These are phyloP conservation scores for Hypolimnas misippus DNA, from an alignment of 2,888 invertebrate genomes.

Conservation along the genomic window DNA sequence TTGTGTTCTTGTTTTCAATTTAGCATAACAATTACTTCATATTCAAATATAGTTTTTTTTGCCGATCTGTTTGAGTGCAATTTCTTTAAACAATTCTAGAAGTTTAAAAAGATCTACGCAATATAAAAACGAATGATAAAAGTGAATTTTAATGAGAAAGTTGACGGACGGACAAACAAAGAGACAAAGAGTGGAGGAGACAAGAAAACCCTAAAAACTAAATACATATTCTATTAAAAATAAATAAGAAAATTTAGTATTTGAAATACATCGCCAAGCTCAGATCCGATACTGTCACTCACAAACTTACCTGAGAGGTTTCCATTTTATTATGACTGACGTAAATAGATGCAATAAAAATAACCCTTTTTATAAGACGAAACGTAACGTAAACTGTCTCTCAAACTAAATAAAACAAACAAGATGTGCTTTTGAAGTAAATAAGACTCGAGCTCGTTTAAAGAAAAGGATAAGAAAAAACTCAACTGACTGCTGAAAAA, in stretches of 20 bases:
- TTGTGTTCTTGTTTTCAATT: too few species aligned
- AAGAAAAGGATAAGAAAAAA: neutral
- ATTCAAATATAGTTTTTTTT: too few species aligned
- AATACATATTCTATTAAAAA: too few species aligned
- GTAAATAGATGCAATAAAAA: slow-evolving; percentile 6
- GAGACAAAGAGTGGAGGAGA: too few species aligned
- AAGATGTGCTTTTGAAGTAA: neutral
- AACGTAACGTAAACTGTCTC: slow-evolving; percentile 1
- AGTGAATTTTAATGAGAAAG: too few species aligned
- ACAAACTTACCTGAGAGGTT: neutral
- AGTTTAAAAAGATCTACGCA: too few species aligned
- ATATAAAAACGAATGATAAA: too few species aligned
- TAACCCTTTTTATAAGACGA: neutral
- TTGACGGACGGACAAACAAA: too few species aligned
- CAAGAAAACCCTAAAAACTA: neutral
- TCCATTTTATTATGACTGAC: slow-evolving; percentile 6
- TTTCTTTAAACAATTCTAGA: too few species aligned
- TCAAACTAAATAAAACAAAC: slow-evolving; percentile 1
- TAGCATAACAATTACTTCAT: too few species aligned
- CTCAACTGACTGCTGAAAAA: neutral
- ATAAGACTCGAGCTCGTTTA: neutral
- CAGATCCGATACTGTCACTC: slow-evolving; percentile 4
- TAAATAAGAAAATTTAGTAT: too few species aligned
- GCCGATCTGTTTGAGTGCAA: too few species aligned
- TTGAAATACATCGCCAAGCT: neutral